A percentile compares a stretch with the other conserved stretches of the same genome.
phyloP scores from a whole-genome alignment of 2,113 vertebrate species.

The Dasyornis broadbenti region DNA sequence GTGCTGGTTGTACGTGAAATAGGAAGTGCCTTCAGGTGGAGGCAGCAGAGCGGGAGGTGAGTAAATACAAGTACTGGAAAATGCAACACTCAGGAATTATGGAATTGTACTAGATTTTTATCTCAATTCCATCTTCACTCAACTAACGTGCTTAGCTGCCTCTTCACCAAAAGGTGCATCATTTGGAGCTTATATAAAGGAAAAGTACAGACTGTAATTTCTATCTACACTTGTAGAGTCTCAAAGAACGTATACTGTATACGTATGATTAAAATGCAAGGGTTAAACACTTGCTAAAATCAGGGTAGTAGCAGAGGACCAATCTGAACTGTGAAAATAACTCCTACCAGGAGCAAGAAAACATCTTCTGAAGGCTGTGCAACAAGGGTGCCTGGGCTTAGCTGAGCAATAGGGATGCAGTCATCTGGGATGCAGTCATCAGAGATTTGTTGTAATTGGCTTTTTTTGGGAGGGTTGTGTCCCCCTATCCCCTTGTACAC shows the following conservation, averaged over 20 bases:
- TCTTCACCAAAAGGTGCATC: neutral
- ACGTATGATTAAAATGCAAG: neutral
- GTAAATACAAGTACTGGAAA: neutral
- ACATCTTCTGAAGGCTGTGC: neutral
- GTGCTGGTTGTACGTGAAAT: neutral
- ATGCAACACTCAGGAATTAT: neutral
- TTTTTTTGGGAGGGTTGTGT: fast-evolving
- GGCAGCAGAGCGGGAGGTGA: neutral
- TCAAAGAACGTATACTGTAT: neutral
- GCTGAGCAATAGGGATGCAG: neutral
- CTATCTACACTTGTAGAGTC: neutral
- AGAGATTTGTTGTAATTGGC: neutral
- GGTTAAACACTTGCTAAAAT: neutral
- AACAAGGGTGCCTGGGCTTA: neutral
- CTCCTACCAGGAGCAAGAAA: neutral
- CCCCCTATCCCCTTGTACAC: fast-evolving
- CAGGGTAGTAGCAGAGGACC: neutral
- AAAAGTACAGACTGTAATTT: neutral
- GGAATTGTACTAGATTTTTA: neutral
- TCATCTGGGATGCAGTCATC: too few relatives aligned
- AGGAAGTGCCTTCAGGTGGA: neutral
- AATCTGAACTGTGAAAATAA: neutral
- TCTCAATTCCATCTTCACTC: neutral
- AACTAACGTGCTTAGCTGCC: neutral
- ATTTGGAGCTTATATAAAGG: neutral